Percentiles rank a stretch among this genome's conserved stretches.
phyloP scores from a whole-genome alignment of 2,797 vertebrate genomes.

The Pseudochirops corinnae region DNA sequence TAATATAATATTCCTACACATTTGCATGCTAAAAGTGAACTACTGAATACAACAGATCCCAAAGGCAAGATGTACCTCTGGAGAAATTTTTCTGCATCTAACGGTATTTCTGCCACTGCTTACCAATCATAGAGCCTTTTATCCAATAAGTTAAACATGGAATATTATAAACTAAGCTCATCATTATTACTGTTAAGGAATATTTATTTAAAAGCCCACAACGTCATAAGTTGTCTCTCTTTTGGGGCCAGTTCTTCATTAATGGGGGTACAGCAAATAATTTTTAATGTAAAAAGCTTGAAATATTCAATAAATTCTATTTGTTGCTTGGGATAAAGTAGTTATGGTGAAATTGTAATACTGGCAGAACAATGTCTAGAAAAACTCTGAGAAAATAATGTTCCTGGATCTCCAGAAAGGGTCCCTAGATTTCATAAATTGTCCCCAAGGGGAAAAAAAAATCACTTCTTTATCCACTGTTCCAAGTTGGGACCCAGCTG shows the following conservation, averaged over 20 bases:
- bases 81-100: neutral
- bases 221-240: conserved; percentile 41
- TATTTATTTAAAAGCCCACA: neutral
- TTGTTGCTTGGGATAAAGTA: neutral
- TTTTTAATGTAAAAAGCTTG: conserved; percentile 39
- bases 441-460: neutral
- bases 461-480: neutral
- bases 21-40: neutral
- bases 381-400: neutral
- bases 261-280: neutral
- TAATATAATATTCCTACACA: neutral
- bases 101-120: neutral
- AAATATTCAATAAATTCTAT: conserved; percentile 19
- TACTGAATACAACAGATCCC: neutral
- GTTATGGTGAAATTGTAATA: neutral
- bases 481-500: neutral
- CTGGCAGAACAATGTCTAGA: conserved; percentile 21
- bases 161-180: neutral
- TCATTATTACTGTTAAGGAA: neutral
- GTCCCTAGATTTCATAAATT: neutral
- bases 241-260: neutral
- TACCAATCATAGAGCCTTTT: neutral
- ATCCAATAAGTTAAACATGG: neutral
- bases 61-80: neutral
- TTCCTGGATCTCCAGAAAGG: conserved; percentile 4